Evolutionary conservation across 2,888 invertebrate genomes (phyloP).

Genomic region (Sarcophaga caerulescens): DNA sequence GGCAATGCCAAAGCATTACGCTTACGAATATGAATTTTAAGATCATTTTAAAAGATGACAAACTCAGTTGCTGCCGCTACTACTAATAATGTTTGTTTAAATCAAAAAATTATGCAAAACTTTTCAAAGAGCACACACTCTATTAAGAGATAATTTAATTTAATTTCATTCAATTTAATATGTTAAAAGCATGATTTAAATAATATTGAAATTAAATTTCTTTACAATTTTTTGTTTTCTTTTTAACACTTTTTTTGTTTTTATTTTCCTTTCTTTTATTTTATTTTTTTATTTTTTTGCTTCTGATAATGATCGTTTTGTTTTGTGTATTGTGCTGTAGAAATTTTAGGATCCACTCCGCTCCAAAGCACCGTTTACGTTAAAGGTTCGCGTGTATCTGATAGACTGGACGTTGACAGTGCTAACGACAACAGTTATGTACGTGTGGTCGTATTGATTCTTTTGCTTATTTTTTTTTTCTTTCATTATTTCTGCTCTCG

Average conservation of each 20-base stretch:
- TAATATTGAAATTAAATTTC: slow-evolving; percentile 13
- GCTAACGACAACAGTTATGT: slow-evolving; percentile 66
- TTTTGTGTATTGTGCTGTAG: background rate
- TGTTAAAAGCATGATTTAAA: slow-evolving; percentile 27
- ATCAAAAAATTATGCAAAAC: background rate
- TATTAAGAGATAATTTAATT: too few relatives aligned
- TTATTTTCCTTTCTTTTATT: background rate
- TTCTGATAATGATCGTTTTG: too few relatives aligned
- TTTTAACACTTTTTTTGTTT: slow-evolving; percentile 7
- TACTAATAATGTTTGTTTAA: background rate
- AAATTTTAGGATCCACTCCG: slow-evolving; percentile 45
- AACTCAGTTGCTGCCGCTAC: too few relatives aligned
- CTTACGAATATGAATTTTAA: slow-evolving; percentile 10
- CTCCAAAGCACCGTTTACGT: slow-evolving; percentile 59
- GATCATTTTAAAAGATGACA: slow-evolving; percentile 5
- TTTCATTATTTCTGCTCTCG: slow-evolving; percentile 23
- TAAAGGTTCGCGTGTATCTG: slow-evolving; percentile 66
- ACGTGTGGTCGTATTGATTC: slow-evolving; percentile 55
- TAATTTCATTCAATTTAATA: background rate
- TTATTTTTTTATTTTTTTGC: background rate
- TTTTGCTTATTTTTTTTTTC: slow-evolving; percentile 15
- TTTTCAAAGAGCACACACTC: background rate
- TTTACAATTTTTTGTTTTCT: slow-evolving; percentile 4
- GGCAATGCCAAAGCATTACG: slow-evolving; percentile 26
- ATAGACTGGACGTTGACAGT: slow-evolving; percentile 66